Evolutionary conservation across 2,888 invertebrate species (phyloP).

Genomic region (Pandemis cinnamomeana): DNA sequence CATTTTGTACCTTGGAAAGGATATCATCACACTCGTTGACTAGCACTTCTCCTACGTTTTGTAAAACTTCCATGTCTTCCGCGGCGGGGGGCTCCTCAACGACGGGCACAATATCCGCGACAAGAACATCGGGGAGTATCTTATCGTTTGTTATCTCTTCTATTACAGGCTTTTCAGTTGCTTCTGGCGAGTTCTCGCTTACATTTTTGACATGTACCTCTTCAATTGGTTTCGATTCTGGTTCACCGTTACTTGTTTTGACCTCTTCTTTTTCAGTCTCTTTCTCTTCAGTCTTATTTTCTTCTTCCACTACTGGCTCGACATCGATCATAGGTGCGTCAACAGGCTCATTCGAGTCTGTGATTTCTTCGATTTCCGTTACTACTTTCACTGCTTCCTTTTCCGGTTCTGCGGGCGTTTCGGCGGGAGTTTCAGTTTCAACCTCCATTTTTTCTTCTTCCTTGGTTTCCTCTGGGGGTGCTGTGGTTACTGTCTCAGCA

Average conservation of each 20-base stretch:
- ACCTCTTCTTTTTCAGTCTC: conserved; percentile 58
- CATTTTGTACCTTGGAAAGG: conserved; percentile 76
- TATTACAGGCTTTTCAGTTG: conserved; percentile 63
- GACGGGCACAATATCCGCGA: conserved; percentile 66
- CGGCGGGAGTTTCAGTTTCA: conserved; percentile 47
- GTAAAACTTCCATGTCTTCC: conserved; percentile 71
- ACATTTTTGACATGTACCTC: conserved; percentile 52
- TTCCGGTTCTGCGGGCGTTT: conserved; percentile 32
- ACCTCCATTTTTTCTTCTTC: conserved; percentile 47
- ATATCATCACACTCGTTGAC: conserved; percentile 82
- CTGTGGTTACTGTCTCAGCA: conserved; percentile 47
- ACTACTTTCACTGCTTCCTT: conserved; percentile 49
- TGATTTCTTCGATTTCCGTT: conserved; percentile 59
- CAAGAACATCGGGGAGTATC: conserved; percentile 60
- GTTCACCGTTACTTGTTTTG: conserved; percentile 64
- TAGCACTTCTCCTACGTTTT: conserved; percentile 73
- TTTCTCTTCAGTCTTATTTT: conserved; percentile 51
- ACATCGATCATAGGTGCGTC: conserved; percentile 55
- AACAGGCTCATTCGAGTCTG: conserved; percentile 53
- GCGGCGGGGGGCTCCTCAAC: conserved; percentile 66
- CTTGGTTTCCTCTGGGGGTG: conserved; percentile 46
- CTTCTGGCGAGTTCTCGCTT: conserved; percentile 46
- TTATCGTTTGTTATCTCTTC: conserved; percentile 67
- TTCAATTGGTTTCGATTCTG: conserved; percentile 54
- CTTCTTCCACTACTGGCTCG: conserved; percentile 58